phyloP scores from a whole-genome alignment of 1,140 invertebrate species.

The Drosophila melanica region DNA sequence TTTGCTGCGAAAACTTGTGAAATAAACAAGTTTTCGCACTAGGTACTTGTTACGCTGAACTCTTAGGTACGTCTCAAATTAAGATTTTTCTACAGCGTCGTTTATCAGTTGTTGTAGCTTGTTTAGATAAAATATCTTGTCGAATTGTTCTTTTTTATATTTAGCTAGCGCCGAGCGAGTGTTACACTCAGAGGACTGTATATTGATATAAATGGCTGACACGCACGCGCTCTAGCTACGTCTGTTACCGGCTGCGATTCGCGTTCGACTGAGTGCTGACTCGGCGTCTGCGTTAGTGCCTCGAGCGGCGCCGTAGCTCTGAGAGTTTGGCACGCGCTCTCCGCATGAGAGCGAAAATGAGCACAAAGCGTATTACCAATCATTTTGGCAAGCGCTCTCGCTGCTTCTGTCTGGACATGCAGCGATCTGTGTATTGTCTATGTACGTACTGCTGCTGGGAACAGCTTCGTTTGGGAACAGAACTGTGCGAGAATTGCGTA shows the following conservation, averaged over 20 bases:
- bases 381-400: conserved; percentile 34
- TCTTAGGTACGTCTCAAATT: conserved; percentile 1
- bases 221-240: conserved; percentile 65
- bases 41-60: no score
- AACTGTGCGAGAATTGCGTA: neutral
- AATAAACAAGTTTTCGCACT: conserved; percentile 39
- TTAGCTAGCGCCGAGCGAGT: conserved; percentile 10
- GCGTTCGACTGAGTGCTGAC: conserved; percentile 52
- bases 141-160: conserved; percentile 13
- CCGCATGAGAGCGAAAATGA: conserved; percentile 1
- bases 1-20: conserved; percentile 41
- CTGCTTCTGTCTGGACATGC: conserved; percentile 17
- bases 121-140: conserved; percentile 44
- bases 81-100: conserved; percentile 21
- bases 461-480: neutral
- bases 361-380: conserved; percentile 15
- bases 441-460: conserved; percentile 1
- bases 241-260: conserved; percentile 46
- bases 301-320: conserved; percentile 26
- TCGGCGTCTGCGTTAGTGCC: conserved; percentile 33
- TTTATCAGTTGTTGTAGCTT: conserved; percentile 35
- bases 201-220: conserved; percentile 1
- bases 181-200: neutral
- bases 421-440: neutral
- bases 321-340: conserved; percentile 27